phyloP scores from a whole-genome alignment of 2,797 vertebrate species.

The Macrochelys suwanniensis region DNA sequence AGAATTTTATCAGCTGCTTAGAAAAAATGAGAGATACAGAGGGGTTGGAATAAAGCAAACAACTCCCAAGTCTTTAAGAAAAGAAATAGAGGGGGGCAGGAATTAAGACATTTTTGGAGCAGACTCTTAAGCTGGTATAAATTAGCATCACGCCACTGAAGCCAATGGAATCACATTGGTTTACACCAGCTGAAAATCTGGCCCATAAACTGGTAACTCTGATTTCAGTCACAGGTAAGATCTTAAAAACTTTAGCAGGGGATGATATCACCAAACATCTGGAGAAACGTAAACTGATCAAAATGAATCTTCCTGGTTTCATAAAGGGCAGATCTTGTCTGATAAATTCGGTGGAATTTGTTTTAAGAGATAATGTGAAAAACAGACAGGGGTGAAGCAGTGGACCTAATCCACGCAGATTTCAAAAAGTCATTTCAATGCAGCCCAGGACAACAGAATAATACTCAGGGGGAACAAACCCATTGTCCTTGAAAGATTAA shows the following conservation, averaged over 20 bases:
- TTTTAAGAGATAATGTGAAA: constrained; percentile 65
- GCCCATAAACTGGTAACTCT: not conserved
- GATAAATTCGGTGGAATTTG: constrained; percentile 69
- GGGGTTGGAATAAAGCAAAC: not conserved
- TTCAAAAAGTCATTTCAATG: constrained; percentile 73
- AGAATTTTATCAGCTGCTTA: not conserved
- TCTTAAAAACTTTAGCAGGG: constrained; percentile 30
- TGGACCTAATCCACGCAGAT: constrained; percentile 73
- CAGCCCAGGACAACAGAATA: constrained; percentile 64
- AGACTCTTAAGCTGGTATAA: not conserved
- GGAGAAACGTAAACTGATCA: constrained; percentile 69
- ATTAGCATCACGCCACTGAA: not conserved
- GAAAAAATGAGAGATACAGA: constrained; percentile 6
- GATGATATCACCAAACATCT: constrained; percentile 59
- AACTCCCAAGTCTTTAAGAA: not conserved
- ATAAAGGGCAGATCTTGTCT: constrained; percentile 62
- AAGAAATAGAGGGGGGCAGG: not conserved
- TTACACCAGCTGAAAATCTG: constrained; percentile 6
- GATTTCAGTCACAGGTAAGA: not conserved
- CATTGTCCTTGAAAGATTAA: constrained; percentile 78
- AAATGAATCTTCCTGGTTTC: constrained; percentile 52
- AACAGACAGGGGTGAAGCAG: constrained; percentile 57
- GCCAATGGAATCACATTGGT: not conserved
- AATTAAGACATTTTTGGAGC: not conserved
- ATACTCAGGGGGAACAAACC: constrained; percentile 76